Base-by-base conservation (phyloP, 2,888 invertebrate genomes). In the Sabatieria punctata region DNA sequence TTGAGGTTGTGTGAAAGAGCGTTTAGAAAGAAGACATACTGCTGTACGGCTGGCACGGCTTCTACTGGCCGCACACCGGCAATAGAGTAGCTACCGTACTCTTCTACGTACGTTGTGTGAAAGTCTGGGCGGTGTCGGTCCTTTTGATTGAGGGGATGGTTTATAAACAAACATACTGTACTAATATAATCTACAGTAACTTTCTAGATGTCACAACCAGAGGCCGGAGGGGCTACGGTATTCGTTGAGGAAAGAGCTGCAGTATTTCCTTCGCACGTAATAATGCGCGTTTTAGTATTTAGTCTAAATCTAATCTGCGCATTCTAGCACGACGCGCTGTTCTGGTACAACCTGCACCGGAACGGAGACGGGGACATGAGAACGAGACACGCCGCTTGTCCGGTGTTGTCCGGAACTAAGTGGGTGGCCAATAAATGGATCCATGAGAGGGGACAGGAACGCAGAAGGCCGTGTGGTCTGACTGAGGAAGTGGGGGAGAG, bases 361-460 rank as follows among this genome's bases (percentile, higher is more conserved):
- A 85, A 80, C 53, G 93, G 93, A 1, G 85, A 89, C 57, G 93
- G 93, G 3, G 85, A 95, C 71, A 75, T 77, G 55, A 74, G 80
- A 56, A 95, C 93, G 1, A 72, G 89, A 48, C 95, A 95, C 72
- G 93, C 91, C 2, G 93, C 91, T 44, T 95, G 95, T 68, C 95
- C 95, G 1, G 93, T 95, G 33, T 75, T 95, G 15, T 79, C 85
- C 2, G 95, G 95, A 43, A 82, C 83, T 33, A 95, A 95, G 73
- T 95, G 93, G 93, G 91, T 88, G n/a, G n/a, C 80, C 19, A 88
- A 88, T 71, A 88, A 86, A 70, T 89, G 88, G 88, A 77, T 89
- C 42, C 88, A 88, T 65, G 85, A 88, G 68, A 71, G 77, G 53
- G 86, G 85, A 1, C 88, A 91, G 67, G 89, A 89, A 67, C 78